phyloP scores from a whole-genome alignment of 1,140 invertebrate genomes.

The Drosophila santomea region DNA sequence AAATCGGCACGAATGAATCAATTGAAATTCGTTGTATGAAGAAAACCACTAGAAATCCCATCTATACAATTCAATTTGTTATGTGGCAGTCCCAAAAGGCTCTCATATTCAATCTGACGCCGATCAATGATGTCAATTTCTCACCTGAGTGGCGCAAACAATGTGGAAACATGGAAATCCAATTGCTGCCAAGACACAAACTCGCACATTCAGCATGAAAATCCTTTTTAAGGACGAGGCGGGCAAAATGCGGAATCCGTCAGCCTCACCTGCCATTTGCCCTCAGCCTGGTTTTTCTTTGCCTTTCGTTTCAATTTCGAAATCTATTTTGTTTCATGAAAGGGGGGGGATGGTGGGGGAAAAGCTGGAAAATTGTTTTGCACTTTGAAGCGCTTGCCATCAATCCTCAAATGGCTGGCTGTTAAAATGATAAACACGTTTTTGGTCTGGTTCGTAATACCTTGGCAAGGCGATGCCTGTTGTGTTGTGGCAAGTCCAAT shows the following conservation, averaged over 20 bases:
- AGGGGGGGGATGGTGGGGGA: not conserved
- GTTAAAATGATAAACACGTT: constrained; percentile 49
- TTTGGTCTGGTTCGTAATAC: constrained; percentile 25
- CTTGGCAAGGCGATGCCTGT: constrained; percentile 4
- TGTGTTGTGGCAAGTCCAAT: constrained; percentile 4
- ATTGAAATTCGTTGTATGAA: constrained; percentile 21
- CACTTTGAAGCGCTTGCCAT: constrained; percentile 50
- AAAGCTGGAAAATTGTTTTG: constrained; percentile 41
- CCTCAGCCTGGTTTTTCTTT: constrained; percentile 18
- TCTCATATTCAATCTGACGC: constrained; percentile 49
- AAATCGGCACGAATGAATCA: constrained; percentile 5
- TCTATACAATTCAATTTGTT: constrained; percentile 48
- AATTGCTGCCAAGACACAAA: constrained; percentile 49
- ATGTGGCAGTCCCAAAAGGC: constrained; percentile 32
- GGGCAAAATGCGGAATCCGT: constrained; percentile 10
- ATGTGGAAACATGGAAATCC: constrained; percentile 48
- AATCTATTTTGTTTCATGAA: constrained; percentile 34
- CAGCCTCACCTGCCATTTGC: constrained; percentile 37
- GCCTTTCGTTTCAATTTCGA: constrained; percentile 57
- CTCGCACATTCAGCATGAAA: constrained; percentile 53
- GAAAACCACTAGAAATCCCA: constrained; percentile 37
- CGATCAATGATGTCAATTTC: constrained; percentile 67
- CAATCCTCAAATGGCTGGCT: constrained; percentile 53
- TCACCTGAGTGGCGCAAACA: constrained; percentile 48
- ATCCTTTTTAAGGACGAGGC: constrained; percentile 42